phyloP scores from a whole-genome alignment of 2,888 invertebrate species.

The Rhopalosiphum nymphaeae region DNA sequence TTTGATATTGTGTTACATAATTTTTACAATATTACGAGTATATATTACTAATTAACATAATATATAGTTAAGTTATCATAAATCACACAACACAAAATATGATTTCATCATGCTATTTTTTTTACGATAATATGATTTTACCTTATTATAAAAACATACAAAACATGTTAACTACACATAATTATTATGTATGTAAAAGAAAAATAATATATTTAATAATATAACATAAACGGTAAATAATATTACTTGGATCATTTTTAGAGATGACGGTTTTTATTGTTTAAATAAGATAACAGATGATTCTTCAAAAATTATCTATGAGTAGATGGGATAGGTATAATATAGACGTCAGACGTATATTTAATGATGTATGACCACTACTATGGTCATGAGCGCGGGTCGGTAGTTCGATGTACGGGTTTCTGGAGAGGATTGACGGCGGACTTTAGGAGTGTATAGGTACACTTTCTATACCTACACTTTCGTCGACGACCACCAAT shows the following conservation, averaged over 20 bases:
- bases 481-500: neutral
- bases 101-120: neutral
- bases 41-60: neutral
- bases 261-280: neutral
- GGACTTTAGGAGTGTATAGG: neutral
- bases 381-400: neutral
- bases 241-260: neutral
- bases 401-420: neutral
- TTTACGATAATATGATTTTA: neutral
- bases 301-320: neutral
- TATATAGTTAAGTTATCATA: neutral
- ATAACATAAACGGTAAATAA: neutral
- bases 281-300: neutral
- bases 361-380: neutral
- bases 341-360: neutral
- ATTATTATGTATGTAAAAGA: neutral
- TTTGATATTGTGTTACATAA: neutral
- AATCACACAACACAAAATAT: neutral
- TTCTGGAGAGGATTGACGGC: neutral
- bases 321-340: neutral
- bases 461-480: no score
- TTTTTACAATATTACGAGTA: neutral
- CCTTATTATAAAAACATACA: neutral
- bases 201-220: neutral
- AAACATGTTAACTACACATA: neutral